Base-by-base conservation (phyloP, 2,113 vertebrate genomes). In the Pteropus alecto region DNA sequence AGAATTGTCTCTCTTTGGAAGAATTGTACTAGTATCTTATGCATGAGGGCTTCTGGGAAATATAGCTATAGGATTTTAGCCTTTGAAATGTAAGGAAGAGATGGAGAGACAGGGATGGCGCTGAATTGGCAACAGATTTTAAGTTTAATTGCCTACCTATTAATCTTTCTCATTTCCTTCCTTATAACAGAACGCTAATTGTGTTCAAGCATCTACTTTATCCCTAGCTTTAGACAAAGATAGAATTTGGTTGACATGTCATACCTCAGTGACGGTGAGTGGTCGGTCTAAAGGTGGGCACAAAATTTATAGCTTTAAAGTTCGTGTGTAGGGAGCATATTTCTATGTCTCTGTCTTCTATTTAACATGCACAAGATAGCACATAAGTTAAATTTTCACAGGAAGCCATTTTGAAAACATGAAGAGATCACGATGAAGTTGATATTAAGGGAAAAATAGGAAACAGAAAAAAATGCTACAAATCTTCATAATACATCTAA, bases 211-310 rank as follows among this genome's bases (percentile, higher is more conserved):
- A 58, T 12, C 13, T 2, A 14, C 10, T 28, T 22, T 11, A 35
- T 38, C 56, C 13, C 35, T 76, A 33, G 24, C 12, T 58, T 70
- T 16, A 91, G 35, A n/a, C 79, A 81, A 56, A 54, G 54, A 15
- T 38, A 33, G 15, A 6, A 67, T n/a, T 86, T 41, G 8, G 43
- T 38, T 41, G 61, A 24, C 38, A 28, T 35, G 30, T 33, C 6
- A 54, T 33, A 19, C 38, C 38, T 1, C 54, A 48, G 11, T 46
- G 54, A 56, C 0, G 1, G 43, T 35, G n/a, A 35, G 10, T 46
- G 19, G 9, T 21, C 6, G 12, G 12, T 21, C 6, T 35, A 33
- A 11, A 5, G 10, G 3, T 41, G n/a, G 2, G 0, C 22, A 51
- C 14, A 6, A 22, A 19, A 77, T 30, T 61, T 41, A 10, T 5